Evolutionary conservation across 2,888 invertebrate species (phyloP).

Genomic region (Eupelmus urozonus): DNA sequence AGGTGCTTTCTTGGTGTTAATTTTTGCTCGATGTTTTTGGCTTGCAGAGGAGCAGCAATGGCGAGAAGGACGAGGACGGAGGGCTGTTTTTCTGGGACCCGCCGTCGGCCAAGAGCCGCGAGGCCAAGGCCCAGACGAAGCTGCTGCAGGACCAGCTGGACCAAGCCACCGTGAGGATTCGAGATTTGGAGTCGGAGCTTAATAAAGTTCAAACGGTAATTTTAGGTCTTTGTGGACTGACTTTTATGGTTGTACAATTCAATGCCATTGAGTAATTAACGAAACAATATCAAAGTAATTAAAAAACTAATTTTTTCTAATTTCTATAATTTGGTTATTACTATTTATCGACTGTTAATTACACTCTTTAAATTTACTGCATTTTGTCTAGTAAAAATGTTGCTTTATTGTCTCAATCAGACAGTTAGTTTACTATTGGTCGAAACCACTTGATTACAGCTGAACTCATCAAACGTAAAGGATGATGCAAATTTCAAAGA

Average conservation of each 20-base stretch:
- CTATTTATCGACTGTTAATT: too few relatives aligned
- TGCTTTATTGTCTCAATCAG: too few relatives aligned
- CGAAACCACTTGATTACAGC: slow-evolving; percentile 56
- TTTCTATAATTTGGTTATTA: too few relatives aligned
- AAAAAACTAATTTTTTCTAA: too few relatives aligned
- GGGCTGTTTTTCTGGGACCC: slow-evolving; percentile 74
- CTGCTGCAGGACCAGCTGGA: slow-evolving; percentile 72
- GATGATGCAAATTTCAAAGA: slow-evolving; percentile 67
- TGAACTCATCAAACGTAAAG: slow-evolving; percentile 58
- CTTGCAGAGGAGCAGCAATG: slow-evolving; percentile 56
- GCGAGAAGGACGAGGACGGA: slow-evolving; percentile 62
- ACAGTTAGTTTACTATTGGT: not conserved
- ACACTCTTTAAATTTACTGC: too few relatives aligned
- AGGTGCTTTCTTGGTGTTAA: not conserved
- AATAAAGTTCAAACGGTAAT: slow-evolving; percentile 68
- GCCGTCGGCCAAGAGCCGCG: slow-evolving; percentile 66
- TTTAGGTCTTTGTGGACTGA: too few relatives aligned
- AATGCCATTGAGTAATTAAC: too few relatives aligned
- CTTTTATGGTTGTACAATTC: too few relatives aligned
- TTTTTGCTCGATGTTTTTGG: not conserved
- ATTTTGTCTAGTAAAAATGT: too few relatives aligned
- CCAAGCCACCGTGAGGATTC: slow-evolving; percentile 74
- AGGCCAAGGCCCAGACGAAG: slow-evolving; percentile 62
- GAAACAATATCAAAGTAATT: too few relatives aligned
- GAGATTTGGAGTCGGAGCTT: slow-evolving; percentile 71